Evolutionary conservation across 2,113 vertebrate species (phyloP), one percentile per base, ranked within the genome.

Genomic region (Notothenia rossii): DNA sequence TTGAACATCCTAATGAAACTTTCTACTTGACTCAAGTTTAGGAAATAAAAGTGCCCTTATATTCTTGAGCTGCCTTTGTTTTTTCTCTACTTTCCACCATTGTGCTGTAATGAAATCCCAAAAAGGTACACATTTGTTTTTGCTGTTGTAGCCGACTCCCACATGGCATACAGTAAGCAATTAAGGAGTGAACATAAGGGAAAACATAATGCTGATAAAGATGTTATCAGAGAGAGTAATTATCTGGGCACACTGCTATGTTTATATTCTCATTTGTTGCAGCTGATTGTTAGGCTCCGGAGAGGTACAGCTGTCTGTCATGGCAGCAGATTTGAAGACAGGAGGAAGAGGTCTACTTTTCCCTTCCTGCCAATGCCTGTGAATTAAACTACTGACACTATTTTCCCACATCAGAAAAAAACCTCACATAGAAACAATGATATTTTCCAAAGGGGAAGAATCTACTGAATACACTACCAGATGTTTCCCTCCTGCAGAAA

Each of bases 401-500:
- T 79, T 85, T 89, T 88, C 85, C 91, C 87, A 81, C 74, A 83
- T 85, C 75, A 83, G 10, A 81, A 78, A 83, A 76, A 56, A 45
- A 20, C 10, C 49, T 80, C 66, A 79, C 81, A 82, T 81, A 68
- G 86, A 88, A 80, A 84, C 62, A 67, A 61, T 58, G 69, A 45
- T 22, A 59, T 63, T 55, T 84, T 86, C 76, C 70, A 75, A 49
- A 51, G 63, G 58, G 84, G 77, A 81, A 86, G 78, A 33, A 65
- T 58, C 36, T 15, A 1, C 51, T 11, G 78, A 33, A 65, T 58
- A 45, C 18, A 1, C 51, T 11, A 1, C 46, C 86, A 91, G 86
- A 81, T 89, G 89, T 88, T 92, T 92, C 89, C 91, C 75, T 80
- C 72, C 72, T 61, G 59, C 62, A 29, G 33, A 61, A 75, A 82